These are phyloP conservation scores for Agonopterix subpropinquella DNA, from an alignment of 2,888 invertebrate genomes.

Conservation along the genomic window DNA sequence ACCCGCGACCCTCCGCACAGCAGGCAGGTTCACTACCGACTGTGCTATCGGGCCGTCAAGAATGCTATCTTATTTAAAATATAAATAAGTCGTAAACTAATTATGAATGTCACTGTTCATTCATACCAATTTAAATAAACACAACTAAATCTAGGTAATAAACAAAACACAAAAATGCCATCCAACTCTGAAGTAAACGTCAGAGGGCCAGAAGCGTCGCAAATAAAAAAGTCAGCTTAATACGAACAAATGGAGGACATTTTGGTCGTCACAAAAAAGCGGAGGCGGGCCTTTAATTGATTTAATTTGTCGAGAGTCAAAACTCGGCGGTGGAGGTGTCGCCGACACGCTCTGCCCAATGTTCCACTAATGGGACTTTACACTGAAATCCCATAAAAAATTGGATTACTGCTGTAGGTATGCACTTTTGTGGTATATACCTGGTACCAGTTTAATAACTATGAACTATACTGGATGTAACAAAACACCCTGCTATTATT, in stretches of 20 bases:
- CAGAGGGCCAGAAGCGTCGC: conserved; percentile 16
- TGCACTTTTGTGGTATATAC: no score
- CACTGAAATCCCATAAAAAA: neutral
- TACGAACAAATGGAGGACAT: conserved; percentile 57
- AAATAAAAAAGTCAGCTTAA: conserved; percentile 49
- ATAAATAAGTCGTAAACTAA: no score
- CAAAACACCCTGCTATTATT: no score
- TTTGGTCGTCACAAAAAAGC: conserved; percentile 41
- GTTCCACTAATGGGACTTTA: conserved; percentile 11
- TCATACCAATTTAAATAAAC: no score
- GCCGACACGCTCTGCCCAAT: conserved; percentile 21
- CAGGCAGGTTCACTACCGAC: no score
- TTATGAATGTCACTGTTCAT: no score
- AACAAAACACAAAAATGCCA: conserved; percentile 10
- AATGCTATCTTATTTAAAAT: no score
- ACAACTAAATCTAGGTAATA: conserved; percentile 13
- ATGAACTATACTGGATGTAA: no score
- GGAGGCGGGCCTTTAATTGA: conserved; percentile 59
- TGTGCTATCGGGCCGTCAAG: no score
- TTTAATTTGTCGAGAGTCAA: conserved; percentile 70
- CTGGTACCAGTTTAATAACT: no score
- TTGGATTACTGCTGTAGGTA: no score
- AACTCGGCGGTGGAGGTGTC: conserved; percentile 38
- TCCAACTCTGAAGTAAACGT: conserved; percentile 13
- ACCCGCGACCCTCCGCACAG: no score